Percentiles rank a stretch among this genome's conserved stretches.
These are phyloP conservation scores for Amphipoea oculea DNA, from an alignment of 2,888 invertebrate genomes.

Conservation along the genomic window DNA sequence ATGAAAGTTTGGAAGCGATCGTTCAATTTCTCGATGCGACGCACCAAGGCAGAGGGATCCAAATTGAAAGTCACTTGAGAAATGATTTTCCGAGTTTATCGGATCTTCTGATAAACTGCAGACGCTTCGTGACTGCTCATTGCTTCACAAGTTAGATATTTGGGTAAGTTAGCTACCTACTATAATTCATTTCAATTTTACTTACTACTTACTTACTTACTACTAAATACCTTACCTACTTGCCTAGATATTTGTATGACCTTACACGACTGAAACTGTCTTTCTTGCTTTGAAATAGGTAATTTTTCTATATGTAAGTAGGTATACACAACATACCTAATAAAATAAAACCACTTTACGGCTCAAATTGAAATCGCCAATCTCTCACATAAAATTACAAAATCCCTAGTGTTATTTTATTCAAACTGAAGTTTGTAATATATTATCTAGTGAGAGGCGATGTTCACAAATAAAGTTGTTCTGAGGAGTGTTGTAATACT, in stretches of 20 bases:
- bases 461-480: constrained; percentile 37
- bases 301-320: background rate
- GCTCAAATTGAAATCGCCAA: constrained; percentile 35
- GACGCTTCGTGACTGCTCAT: constrained; percentile 52
- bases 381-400: constrained; percentile 16
- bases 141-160: constrained; percentile 34
- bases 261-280: background rate
- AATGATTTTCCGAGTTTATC: constrained; percentile 73
- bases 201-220: too few species aligned
- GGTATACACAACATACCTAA: background rate
- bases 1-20: constrained; percentile 62
- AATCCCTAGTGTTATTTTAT: background rate
- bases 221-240: background rate
- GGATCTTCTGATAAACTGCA: constrained; percentile 58
- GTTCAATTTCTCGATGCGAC: constrained; percentile 61
- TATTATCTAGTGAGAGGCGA: constrained; percentile 13
- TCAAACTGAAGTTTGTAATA: background rate
- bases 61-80: constrained; percentile 79
- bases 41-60: constrained; percentile 66
- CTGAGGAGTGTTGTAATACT: constrained; percentile 27
- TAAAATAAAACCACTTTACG: constrained; percentile 50
- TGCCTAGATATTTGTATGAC: background rate
- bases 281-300: background rate
- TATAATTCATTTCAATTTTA: background rate
- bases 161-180: constrained; percentile 1